phyloP scores from a whole-genome alignment of 2,888 invertebrate species.

The Napeogenes sylphis region DNA sequence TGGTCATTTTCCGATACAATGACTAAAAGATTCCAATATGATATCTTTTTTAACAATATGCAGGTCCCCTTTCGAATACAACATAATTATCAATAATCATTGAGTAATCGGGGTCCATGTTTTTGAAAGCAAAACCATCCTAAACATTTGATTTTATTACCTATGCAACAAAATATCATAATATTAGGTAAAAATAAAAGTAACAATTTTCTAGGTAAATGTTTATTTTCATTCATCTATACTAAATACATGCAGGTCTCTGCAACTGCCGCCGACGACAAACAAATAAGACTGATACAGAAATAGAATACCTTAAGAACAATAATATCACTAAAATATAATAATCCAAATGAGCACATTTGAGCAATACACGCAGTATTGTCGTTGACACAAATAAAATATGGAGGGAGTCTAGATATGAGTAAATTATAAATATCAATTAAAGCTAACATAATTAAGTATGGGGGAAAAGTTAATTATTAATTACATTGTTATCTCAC shows the following conservation, averaged over 20 bases:
- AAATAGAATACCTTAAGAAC: constrained; percentile 30
- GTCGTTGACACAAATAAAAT: constrained; percentile 56
- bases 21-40: too few species aligned
- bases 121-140: too few species aligned
- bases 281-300: constrained; percentile 44
- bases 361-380: constrained; percentile 72
- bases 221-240: constrained; percentile 68
- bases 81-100: too few species aligned
- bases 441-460: constrained; percentile 39
- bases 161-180: too few species aligned
- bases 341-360: constrained; percentile 62
- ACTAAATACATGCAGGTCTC: constrained; percentile 42
- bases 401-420: constrained; percentile 42
- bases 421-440: constrained; percentile 39
- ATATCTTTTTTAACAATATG: too few species aligned
- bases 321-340: constrained; percentile 31
- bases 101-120: too few species aligned
- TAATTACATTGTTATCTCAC: constrained; percentile 33
- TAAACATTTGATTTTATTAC: too few species aligned
- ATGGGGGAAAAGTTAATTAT: constrained; percentile 21
- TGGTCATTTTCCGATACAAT: too few species aligned
- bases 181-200: constrained; percentile 39
- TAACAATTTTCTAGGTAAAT: constrained; percentile 59
- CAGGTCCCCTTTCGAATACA: too few species aligned
- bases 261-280: constrained; percentile 46